Evolutionary conservation across 2,113 vertebrate genomes (phyloP), one percentile per base, ranked within the genome.

Genomic region (Taxidea taxus): DNA sequence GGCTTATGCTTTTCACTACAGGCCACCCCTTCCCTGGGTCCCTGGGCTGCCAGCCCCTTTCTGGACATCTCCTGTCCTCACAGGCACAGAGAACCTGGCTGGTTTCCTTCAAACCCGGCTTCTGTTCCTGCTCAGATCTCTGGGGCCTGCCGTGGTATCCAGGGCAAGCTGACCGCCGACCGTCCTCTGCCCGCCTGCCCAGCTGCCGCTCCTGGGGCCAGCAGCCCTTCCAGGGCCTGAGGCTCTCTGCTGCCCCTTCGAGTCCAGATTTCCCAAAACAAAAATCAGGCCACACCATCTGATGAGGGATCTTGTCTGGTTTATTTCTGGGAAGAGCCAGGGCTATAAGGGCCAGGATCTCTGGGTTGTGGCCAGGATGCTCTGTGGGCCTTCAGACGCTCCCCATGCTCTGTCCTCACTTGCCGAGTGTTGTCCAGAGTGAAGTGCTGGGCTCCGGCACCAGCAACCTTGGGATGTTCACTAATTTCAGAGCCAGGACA

Each of bases 271-370:
- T 95, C 95, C 96, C 88, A 3, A 95, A 96, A 96, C 94, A 80
- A 93, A 98, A 97, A 97, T 74, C 90, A 97, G 97, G 97, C 96
- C 97, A 97, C 1, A 0, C 93, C 97, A 98, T 94, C 95, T 97
- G 97, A 98, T 7, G 7, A 88, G 74, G 87, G 90, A 66, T 86
- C 60, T 58, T 44, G 89, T 97, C 93, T 97, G 95, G 93, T 95
- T 96, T 97, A 97, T 97, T 98, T 97, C 83, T 91, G 97, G 97
- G 96, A 92, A 84, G 54, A 94, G 85, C 85, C 12, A 4, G 81
- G 51, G 23, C 72, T 95, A 3, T n/a, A 54, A 89, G 82, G 88
- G 96, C 93, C 96, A 96, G 70, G 93, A 66, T 89, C 58, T 58
- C 96, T 97, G 98, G 93, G 77, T 89, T 0, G 2, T 7, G 18